Evolutionary conservation across 2,888 invertebrate genomes (phyloP).

Genomic region (Lasiommata megera): DNA sequence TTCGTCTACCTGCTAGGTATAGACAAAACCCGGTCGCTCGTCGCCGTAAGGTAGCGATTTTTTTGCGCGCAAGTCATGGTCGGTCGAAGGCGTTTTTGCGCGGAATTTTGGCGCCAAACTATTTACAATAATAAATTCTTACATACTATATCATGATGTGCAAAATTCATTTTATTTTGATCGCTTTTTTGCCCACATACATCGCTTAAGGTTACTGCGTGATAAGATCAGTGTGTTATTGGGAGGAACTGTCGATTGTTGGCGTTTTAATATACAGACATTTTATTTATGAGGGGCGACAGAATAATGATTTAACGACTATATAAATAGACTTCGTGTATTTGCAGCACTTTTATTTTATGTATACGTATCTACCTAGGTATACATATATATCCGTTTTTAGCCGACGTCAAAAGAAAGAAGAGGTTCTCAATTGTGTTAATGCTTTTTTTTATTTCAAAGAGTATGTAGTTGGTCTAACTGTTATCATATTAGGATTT

Average conservation of each 20-base stretch:
- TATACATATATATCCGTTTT: no score
- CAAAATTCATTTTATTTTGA: slow-evolving; percentile 25
- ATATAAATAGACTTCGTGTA: slow-evolving; percentile 2
- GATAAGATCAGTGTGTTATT: slow-evolving; percentile 6
- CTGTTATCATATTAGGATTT: no score
- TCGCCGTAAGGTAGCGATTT: slow-evolving; percentile 39
- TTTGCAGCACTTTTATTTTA: background rate
- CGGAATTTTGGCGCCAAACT: slow-evolving; percentile 74
- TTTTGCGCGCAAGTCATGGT: slow-evolving; percentile 64
- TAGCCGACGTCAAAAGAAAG: no score
- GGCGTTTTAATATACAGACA: slow-evolving; percentile 12
- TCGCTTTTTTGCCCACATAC: slow-evolving; percentile 22
- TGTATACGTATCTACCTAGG: background rate
- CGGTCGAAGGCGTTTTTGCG: slow-evolving; percentile 71
- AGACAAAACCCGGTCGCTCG: background rate
- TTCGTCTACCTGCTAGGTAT: background rate
- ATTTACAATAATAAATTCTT: slow-evolving; percentile 28
- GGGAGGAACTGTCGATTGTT: background rate
- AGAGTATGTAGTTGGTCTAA: no score
- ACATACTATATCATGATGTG: slow-evolving; percentile 22
- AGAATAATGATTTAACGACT: slow-evolving; percentile 2
- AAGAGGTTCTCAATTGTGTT: no score
- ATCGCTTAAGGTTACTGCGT: slow-evolving; percentile 28
- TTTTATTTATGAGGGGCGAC: slow-evolving; percentile 9
- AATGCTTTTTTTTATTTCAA: no score